Base-by-base conservation (phyloP, 2,113 vertebrate genomes). In the Pungitius pungitius region DNA sequence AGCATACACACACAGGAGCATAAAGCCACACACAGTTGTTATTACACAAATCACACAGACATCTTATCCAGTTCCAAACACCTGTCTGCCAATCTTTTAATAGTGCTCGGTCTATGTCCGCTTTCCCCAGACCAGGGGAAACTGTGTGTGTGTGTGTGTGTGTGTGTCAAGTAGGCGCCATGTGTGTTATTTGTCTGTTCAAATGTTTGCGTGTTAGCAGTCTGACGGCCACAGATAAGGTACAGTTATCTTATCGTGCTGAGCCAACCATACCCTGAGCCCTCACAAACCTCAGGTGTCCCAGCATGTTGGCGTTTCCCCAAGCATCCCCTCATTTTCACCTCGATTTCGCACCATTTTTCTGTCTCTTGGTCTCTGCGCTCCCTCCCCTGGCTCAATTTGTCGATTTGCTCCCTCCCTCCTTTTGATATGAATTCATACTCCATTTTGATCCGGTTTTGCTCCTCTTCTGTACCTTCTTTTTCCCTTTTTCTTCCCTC, bases 171-270 rank as follows among this genome's bases (percentile, higher is more conserved):
- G 64, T 79, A 57, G 39, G 42, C 49, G 17, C 49, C 49, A 24
- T 63, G 64, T 75, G 76, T 83, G 72, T 70, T 75, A 82, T 59
- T 65, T 80, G 78, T 87, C 64, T 69, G 67, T 61, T 54, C 71
- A 37, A 56, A 17, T 39, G 42, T 72, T 60, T 75, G 68, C 73
- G 74, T 75, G 70, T 73, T 69, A 63, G 72, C 69, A 63, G 86
- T 84, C 85, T 91, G 91, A 91, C 83, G 22, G 69, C 62, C 58
- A 52, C 76, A 77, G 89, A 92, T 91, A 91, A 90, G 89, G 83
- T 75, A 85, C 81, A 83, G 75, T 87, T 91, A 90, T 90, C 87
- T 87, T 87, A 87, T 89, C 85, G 27, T 58, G 61, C 79, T 60
- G 79, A 82, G 82, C 89, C 83, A 87, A 91, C 80, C 81, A 84